Evolutionary conservation across 2,113 vertebrate species (phyloP).

Genomic region (Salvelinus sp.): DNA sequence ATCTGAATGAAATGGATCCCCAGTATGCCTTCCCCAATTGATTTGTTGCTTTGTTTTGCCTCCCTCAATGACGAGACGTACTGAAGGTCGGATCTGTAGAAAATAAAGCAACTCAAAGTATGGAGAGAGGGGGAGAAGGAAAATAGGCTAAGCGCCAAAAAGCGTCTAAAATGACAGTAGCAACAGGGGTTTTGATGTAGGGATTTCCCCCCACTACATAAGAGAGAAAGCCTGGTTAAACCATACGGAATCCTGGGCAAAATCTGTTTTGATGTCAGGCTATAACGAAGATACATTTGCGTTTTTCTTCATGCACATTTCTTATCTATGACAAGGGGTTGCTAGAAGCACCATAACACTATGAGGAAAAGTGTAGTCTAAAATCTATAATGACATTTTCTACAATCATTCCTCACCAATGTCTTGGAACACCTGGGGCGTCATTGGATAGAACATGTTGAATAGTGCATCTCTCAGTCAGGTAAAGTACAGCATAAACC

Average conservation of each 20-base stretch:
- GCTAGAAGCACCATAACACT: neutral
- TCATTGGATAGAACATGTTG: too few relatives aligned
- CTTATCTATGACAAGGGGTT: neutral
- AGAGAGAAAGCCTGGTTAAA: too few relatives aligned
- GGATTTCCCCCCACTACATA: too few relatives aligned
- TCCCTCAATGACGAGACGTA: conserved; percentile 17
- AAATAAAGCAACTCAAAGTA: neutral
- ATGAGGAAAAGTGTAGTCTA: neutral
- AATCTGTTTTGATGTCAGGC: too few relatives aligned
- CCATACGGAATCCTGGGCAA: too few relatives aligned
- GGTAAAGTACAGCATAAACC: too few relatives aligned
- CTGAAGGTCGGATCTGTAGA: conserved; percentile 14
- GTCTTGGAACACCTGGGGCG: neutral
- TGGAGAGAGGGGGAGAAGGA: neutral
- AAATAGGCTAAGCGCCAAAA: too few relatives aligned
- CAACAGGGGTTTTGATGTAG: too few relatives aligned
- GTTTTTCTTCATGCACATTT: neutral
- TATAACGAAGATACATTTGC: neutral
- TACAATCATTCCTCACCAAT: neutral
- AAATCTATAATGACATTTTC: neutral
- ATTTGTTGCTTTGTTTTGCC: conserved; percentile 23
- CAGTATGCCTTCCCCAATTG: conserved; percentile 20
- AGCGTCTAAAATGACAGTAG: too few relatives aligned
- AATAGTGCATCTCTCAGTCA: too few relatives aligned
- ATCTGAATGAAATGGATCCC: conserved; percentile 25